These are phyloP conservation scores for Terebella lapidaria DNA, from an alignment of 2,888 invertebrate species.

Conservation along the genomic window DNA sequence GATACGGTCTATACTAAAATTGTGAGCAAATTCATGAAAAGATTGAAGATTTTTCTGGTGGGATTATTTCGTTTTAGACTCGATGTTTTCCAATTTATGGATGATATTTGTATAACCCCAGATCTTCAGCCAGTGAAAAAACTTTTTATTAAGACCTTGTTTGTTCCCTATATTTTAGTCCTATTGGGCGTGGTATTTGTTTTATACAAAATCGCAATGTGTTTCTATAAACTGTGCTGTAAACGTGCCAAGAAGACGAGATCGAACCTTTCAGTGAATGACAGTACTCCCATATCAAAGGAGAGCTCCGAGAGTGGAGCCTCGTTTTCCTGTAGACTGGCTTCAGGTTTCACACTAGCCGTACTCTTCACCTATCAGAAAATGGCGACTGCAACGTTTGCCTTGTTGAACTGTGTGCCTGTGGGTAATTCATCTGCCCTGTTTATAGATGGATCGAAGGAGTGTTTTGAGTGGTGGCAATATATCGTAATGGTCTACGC, in stretches of 20 bases:
- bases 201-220: background rate
- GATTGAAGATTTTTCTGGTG: constrained; percentile 11
- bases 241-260: background rate
- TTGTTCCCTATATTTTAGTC: constrained; percentile 12
- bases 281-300: too few relatives aligned
- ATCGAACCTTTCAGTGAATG: too few relatives aligned
- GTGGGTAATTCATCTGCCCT: constrained; percentile 15
- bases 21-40: constrained; percentile 8
- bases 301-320: background rate
- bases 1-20: constrained; percentile 14
- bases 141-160: constrained; percentile 9
- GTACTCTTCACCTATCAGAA: constrained; percentile 23
- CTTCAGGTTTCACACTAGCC: constrained; percentile 16
- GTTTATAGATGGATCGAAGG: constrained; percentile 17
- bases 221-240: background rate
- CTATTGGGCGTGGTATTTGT: constrained; percentile 8
- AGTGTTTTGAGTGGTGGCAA: constrained; percentile 21
- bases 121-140: constrained; percentile 12
- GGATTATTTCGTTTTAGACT: constrained; percentile 14
- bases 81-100: constrained; percentile 15
- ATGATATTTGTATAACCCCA: constrained; percentile 14
- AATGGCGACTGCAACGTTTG: constrained; percentile 20
- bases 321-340: constrained; percentile 10
- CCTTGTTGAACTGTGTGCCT: constrained; percentile 24
- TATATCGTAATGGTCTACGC: constrained; percentile 21